A percentile compares a stretch with the other conserved stretches of the same genome.
Evolutionary conservation across 2,113 vertebrate genomes (phyloP).

Genomic region (Coregonus clupeaformis): DNA sequence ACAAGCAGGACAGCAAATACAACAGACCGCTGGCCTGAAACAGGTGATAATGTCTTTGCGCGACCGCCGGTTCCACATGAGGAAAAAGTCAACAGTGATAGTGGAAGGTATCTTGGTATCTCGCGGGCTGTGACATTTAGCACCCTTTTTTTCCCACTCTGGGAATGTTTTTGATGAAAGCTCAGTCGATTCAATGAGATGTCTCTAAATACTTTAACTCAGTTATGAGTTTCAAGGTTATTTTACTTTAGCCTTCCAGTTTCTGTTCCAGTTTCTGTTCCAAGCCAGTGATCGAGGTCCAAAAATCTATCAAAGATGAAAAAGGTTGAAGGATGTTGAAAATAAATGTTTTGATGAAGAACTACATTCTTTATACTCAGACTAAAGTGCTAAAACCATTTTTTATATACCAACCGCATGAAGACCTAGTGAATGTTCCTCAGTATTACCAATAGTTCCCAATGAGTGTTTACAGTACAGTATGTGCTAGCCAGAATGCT

Average conservation of each 20-base stretch:
- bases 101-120: constrained; percentile 1
- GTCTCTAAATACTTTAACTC: neutral
- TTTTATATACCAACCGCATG: no score
- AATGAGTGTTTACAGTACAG: no score
- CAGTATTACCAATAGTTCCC: no score
- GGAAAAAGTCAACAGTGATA: constrained; percentile 37
- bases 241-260: neutral
- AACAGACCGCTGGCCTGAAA: constrained; percentile 7
- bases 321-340: no score
- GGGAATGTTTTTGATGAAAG: constrained; percentile 21
- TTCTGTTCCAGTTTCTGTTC: no score
- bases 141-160: constrained; percentile 33
- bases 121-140: constrained; percentile 22
- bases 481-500: no score
- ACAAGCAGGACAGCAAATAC: constrained; percentile 27
- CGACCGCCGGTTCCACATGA: constrained; percentile 4
- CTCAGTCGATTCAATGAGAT: neutral
- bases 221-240: neutral
- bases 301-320: no score
- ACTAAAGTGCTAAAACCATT: no score
- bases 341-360: no score
- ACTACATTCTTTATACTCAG: no score
- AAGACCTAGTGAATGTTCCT: no score
- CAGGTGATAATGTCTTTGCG: constrained; percentile 47
- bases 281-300: neutral